A percentile compares a stretch with the other conserved stretches of the same genome.
phyloP scores from a whole-genome alignment of 2,888 invertebrate genomes.

The Carabus problematicus region DNA sequence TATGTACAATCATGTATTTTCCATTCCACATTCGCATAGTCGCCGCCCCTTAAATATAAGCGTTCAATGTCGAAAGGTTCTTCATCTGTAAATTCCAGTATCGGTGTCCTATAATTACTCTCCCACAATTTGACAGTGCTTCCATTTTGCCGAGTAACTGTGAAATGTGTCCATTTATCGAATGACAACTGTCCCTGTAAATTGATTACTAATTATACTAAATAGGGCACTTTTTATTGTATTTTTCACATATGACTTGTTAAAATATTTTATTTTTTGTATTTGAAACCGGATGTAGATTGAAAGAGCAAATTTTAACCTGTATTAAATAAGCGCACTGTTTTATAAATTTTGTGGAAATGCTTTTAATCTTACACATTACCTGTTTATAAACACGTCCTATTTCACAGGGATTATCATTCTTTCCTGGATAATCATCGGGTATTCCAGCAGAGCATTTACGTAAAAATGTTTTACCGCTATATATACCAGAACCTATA shows the following conservation, averaged over 20 bases:
- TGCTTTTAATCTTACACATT: too few relatives aligned
- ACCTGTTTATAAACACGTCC: too few relatives aligned
- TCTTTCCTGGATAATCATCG: constrained; percentile 2
- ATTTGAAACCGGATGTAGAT: too few relatives aligned
- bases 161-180: constrained; percentile 26
- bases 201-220: too few relatives aligned
- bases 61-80: not conserved
- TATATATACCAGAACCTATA: constrained; percentile 12
- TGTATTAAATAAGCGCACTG: too few relatives aligned
- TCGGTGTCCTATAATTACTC: not conserved
- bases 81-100: constrained; percentile 7
- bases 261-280: too few relatives aligned
- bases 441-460: constrained; percentile 27
- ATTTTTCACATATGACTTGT: too few relatives aligned
- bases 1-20: constrained; percentile 29
- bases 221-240: too few relatives aligned
- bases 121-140: constrained; percentile 12
- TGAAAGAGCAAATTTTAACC: too few relatives aligned
- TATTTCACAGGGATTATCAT: not conserved
- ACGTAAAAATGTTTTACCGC: not conserved
- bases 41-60: not conserved
- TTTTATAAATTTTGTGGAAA: too few relatives aligned
- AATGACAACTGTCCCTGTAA: not conserved
- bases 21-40: constrained; percentile 14
- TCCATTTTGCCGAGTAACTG: not conserved